Percentiles rank a stretch among this genome's conserved stretches.
These are phyloP conservation scores for Sula dactylatra DNA, from an alignment of 2,113 vertebrate species.

Conservation along the genomic window DNA sequence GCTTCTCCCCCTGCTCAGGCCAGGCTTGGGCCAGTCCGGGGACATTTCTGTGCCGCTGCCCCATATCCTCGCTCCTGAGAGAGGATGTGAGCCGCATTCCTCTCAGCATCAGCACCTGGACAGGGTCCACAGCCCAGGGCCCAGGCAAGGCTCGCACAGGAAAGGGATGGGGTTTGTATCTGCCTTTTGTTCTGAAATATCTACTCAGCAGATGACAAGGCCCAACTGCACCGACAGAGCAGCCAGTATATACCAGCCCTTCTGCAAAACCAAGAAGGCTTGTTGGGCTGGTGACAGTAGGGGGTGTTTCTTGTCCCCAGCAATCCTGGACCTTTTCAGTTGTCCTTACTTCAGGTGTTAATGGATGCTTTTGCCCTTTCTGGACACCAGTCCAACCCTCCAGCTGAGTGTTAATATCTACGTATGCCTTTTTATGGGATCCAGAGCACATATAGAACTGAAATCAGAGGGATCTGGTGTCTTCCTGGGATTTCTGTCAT, in stretches of 20 bases:
- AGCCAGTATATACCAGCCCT: not conserved
- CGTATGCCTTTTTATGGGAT: not conserved
- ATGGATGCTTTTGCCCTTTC: not conserved
- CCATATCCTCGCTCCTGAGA: not conserved
- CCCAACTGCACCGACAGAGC: not conserved
- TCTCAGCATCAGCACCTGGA: not conserved
- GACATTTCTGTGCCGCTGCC: not conserved
- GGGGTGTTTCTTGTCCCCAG: not conserved
- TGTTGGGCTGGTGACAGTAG: not conserved
- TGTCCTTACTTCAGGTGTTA: not conserved
- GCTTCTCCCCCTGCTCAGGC: not conserved
- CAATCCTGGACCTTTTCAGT: not conserved
- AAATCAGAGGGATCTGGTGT: conserved; percentile 5
- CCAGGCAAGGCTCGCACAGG: not conserved
- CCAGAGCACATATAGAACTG: not conserved
- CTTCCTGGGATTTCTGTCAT: conserved; percentile 41
- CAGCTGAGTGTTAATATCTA: not conserved
- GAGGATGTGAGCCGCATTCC: not conserved
- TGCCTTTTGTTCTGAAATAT: not conserved
- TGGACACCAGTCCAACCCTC: not conserved
- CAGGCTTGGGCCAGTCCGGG: not conserved
- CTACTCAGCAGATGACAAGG: not conserved
- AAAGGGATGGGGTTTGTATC: not conserved
- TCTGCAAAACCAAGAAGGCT: not conserved
- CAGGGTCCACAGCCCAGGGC: not conserved